A percentile compares a stretch with the other conserved stretches of the same genome.
Evolutionary conservation across 2,797 vertebrate species (phyloP).

Genomic region (Spizella passerina): DNA sequence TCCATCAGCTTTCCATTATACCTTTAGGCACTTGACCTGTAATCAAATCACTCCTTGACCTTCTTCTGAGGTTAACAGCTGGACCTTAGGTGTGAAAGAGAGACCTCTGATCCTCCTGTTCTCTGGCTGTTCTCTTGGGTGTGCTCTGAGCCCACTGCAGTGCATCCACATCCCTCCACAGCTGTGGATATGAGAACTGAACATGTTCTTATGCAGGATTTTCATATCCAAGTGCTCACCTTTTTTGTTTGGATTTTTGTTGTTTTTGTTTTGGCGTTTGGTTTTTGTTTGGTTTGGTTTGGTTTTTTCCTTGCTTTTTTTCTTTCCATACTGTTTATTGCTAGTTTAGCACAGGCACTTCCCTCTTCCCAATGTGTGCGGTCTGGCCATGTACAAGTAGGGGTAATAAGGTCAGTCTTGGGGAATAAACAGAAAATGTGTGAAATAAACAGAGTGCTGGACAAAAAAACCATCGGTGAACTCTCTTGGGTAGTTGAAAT

Average conservation of each 20-base stretch:
- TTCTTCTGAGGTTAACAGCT: not conserved
- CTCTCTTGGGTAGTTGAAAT: not conserved
- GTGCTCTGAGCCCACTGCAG: not conserved
- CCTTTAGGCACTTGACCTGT: not conserved
- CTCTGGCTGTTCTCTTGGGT: not conserved
- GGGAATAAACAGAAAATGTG: not conserved
- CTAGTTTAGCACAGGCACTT: not conserved
- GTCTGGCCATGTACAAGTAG: not conserved
- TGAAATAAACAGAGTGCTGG: not conserved
- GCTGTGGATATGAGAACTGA: rapidly evolving
- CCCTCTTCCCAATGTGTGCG: not conserved
- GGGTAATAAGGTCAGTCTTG: not conserved
- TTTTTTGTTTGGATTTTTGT: not conserved
- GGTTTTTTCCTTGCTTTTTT: rapidly evolving
- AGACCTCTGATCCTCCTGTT: not conserved
- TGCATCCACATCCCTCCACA: not conserved
- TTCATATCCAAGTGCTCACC: not conserved
- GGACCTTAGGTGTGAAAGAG: not conserved
- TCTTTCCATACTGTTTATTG: not conserved
- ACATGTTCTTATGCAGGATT: not conserved
- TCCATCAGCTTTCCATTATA: not conserved
- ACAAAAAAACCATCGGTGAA: not conserved
- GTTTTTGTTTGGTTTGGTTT: too few species aligned
- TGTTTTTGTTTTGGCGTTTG: not conserved
- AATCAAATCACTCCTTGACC: not conserved